Evolutionary conservation across 1,140 invertebrate genomes (phyloP).

Genomic region (Zophobas morio): DNA sequence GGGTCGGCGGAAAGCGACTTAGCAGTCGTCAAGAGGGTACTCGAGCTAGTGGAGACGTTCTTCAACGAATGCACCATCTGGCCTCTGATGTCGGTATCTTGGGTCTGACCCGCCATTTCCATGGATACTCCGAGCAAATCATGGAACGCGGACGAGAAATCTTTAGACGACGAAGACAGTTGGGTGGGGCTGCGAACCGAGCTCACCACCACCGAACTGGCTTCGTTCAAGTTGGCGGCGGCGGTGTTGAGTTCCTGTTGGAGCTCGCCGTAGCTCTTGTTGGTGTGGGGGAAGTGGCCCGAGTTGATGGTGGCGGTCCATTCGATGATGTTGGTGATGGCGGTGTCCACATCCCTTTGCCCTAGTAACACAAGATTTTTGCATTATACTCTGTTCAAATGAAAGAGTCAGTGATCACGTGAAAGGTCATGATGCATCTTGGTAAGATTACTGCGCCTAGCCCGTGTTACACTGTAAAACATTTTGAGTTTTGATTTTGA

Average conservation of each 20-base stretch:
- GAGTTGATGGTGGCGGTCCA: constrained; percentile 81
- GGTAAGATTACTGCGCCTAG: no score
- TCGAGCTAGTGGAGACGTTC: constrained; percentile 89
- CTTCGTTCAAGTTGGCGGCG: constrained; percentile 86
- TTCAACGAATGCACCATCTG: constrained; percentile 90
- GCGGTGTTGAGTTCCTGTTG: constrained; percentile 88
- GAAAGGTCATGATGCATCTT: no score
- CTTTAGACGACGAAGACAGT: constrained; percentile 80
- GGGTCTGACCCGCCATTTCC: constrained; percentile 87
- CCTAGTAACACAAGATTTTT: constrained; percentile 67
- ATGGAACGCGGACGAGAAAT: constrained; percentile 86
- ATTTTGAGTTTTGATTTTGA: no score
- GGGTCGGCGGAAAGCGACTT: constrained; percentile 93
- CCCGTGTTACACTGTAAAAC: no score
- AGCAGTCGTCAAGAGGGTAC: constrained; percentile 88
- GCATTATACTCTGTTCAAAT: not conserved
- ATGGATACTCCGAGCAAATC: constrained; percentile 83
- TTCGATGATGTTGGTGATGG: constrained; percentile 85
- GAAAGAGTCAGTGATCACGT: not conserved
- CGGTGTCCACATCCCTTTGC: constrained; percentile 90
- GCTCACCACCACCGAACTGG: constrained; percentile 84
- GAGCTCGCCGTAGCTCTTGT: constrained; percentile 84
- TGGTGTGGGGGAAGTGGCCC: constrained; percentile 80
- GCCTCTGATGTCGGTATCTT: constrained; percentile 78
- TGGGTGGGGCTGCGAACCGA: constrained; percentile 78